Conservation (phyloP, 2,113 vertebrate genomes). For the Myiozetetes cayanensis region DNA sequence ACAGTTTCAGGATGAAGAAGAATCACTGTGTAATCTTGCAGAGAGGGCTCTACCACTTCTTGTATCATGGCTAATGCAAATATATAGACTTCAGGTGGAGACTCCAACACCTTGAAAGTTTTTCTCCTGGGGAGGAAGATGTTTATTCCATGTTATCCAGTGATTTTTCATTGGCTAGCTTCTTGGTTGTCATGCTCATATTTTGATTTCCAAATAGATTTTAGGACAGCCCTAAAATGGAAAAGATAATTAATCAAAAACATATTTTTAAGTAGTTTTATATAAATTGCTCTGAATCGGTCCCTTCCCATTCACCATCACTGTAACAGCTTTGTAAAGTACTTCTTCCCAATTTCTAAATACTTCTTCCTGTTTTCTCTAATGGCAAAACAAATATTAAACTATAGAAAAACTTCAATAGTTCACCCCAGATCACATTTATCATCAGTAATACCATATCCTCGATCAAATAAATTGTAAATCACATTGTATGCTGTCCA, state of each 20-base stretch:
- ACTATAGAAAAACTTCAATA: not conserved
- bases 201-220: slow-evolving; percentile 53
- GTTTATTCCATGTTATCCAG: not conserved
- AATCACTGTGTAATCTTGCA: not conserved
- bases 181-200: not conserved
- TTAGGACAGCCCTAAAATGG: slow-evolving; percentile 33
- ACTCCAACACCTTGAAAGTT: not conserved
- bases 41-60: not conserved
- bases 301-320: not conserved
- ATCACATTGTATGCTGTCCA: not conserved
- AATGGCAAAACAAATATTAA: not conserved
- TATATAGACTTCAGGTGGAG: not conserved
- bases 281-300: not conserved
- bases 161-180: not conserved
- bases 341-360: not conserved
- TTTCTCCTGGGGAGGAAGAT: not conserved
- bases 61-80: not conserved
- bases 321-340: not conserved
- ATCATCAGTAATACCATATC: not conserved
- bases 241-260: slow-evolving; percentile 1
- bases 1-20: not conserved
- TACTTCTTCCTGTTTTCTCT: not conserved
- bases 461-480: not conserved
- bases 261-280: not conserved
- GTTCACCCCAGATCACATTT: not conserved